A percentile compares a stretch with the other conserved stretches of the same genome.
These are phyloP conservation scores for Sinonovacula constricta DNA, from an alignment of 1,140 invertebrate genomes.

Conservation along the genomic window DNA sequence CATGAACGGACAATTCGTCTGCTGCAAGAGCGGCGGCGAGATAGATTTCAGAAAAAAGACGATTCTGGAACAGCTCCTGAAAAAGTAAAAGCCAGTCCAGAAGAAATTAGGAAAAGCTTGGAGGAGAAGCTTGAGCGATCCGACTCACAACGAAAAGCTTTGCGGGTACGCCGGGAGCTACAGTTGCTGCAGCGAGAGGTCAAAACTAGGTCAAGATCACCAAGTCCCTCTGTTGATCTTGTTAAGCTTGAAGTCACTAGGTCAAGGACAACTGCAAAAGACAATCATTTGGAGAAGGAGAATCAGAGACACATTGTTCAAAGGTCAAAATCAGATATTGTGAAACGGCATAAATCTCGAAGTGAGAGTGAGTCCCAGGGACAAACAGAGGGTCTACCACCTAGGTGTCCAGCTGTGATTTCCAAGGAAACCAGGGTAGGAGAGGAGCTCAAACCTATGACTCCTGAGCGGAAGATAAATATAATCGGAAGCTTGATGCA, in stretches of 20 bases:
- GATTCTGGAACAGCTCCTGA: constrained; percentile 5
- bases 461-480: constrained; percentile 29
- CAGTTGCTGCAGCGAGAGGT: constrained; percentile 36
- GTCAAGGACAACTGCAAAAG: neutral
- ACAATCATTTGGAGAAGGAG: neutral
- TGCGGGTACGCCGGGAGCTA: constrained; percentile 27
- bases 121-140: constrained; percentile 40
- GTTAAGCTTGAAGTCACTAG: neutral
- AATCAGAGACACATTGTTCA: neutral
- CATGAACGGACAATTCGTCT: constrained; percentile 39
- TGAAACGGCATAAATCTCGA: constrained; percentile 5
- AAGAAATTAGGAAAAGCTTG: constrained; percentile 28
- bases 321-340: constrained; percentile 41
- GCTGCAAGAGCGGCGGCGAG: constrained; percentile 30
- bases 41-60: constrained; percentile 11
- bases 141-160: constrained; percentile 42
- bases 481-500: constrained; percentile 47
- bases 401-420: neutral
- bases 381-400: neutral
- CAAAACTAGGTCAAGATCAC: neutral
- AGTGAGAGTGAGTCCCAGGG: constrained; percentile 24
- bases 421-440: neutral
- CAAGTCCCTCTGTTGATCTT: neutral
- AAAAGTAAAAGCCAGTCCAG: constrained; percentile 39
- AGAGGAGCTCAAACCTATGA: constrained; percentile 10